Conservation (phyloP, 2,113 vertebrate species). For the Hiodon tergisus region DNA sequence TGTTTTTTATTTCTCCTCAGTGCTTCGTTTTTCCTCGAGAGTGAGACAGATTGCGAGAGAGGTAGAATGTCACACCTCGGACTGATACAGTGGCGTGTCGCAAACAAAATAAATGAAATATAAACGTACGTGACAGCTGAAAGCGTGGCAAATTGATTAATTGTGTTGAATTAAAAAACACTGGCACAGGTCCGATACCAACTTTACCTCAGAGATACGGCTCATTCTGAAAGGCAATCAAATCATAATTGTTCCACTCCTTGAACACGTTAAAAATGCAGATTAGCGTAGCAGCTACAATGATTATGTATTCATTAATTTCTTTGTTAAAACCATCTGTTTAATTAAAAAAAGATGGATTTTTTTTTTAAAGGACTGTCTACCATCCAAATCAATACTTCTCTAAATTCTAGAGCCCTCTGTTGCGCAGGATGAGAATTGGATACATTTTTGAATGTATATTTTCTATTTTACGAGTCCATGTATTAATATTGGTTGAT, state of each 20-base stretch:
- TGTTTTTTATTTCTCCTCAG: constrained; percentile 10
- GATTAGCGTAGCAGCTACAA: constrained; percentile 53
- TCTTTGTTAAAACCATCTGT: constrained; percentile 60
- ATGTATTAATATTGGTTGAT: constrained; percentile 17
- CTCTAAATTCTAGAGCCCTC: constrained; percentile 3
- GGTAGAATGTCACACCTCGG: neutral
- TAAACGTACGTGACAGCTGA: neutral
- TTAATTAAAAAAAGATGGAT: constrained; percentile 55
- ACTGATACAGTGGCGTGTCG: neutral
- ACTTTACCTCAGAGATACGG: constrained; percentile 59
- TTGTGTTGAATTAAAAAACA: constrained; percentile 57
- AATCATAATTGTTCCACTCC: constrained; percentile 64
- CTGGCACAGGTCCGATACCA: constrained; percentile 57
- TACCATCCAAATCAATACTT: constrained; percentile 33
- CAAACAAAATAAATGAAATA: neutral
- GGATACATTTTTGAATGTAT: constrained; percentile 14
- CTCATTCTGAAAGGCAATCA: constrained; percentile 63
- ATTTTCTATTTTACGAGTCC: constrained; percentile 13
- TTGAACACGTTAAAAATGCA: constrained; percentile 55
- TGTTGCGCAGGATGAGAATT: neutral
- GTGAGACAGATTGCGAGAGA: neutral
- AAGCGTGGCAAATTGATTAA: constrained; percentile 56
- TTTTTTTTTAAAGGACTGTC: constrained; percentile 41
- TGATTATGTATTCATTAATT: constrained; percentile 63
- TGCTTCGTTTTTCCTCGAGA: neutral